Evolutionary conservation across 2,797 vertebrate species (phyloP), one percentile per base, ranked within the genome.

Genomic region (Gobio occitaniae): DNA sequence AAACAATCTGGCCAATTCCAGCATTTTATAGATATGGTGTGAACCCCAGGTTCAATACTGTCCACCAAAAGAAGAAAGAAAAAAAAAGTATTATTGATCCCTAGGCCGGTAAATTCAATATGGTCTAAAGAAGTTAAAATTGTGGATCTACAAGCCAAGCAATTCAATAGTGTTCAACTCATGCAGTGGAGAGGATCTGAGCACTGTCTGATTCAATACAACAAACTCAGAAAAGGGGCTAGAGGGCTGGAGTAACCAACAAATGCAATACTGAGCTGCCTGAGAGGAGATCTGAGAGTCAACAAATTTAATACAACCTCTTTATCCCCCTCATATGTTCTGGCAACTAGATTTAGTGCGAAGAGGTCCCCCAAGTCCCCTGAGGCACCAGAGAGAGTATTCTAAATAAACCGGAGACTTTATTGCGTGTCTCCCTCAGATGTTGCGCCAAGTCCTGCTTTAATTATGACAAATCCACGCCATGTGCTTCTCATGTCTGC

Each of bases 81-180:
- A 13, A 13, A 36, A 96, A 94, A 95, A 95, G 94, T 93, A 94
- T 93, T 95, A 95, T 95, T 94, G 94, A 96, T 96, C 93, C 91
- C 88, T 85, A 61, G 89, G 93, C 94, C 92, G 91, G 93, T 94
- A 94, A 96, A 96, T 95, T 95, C 95, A 96, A 96, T 95, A 95
- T 93, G 94, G 95, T 95, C 94, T 95, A 95, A 94, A 95, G 94
- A 95, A 94, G 95, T 95, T 95, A 95, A 94, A 94, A 93, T 90
- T 93, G 94, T 94, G 93, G 93, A 94, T 95, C 94, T 95, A 95
- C 94, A 95, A 95, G 93, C 91, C 93, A 93, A 95, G 94, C 94
- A 95, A 95, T 95, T 95, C 95, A 94, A 95, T 95, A 95, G 92
- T 93, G 93, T 93, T 95, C 93, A 94, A 93, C 91, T 92, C 92